Base-by-base conservation (phyloP, 2,888 invertebrate species). In the Athalia cordata region DNA sequence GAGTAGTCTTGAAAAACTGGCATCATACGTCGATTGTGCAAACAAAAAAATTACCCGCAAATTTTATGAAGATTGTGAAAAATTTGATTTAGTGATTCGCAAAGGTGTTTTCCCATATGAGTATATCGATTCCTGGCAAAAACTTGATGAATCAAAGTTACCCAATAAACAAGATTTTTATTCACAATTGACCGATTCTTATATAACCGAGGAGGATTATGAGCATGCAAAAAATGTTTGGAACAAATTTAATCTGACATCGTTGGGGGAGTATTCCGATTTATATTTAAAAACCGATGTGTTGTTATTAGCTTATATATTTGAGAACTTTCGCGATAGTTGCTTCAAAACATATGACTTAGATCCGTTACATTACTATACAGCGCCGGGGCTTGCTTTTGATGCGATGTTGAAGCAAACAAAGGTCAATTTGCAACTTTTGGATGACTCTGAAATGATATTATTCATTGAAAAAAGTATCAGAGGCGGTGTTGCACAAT, bases 371-470 rank as follows among this genome's bases (percentile, higher is more conserved):
- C 85, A 86, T 66, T 89, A 87, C 81, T 88, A 82, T 78, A 88
- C 87, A 43, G 76, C 83, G 6, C 88, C 87, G 4, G 86, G 87
- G 0, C 80, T 88, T 29, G 29, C 29, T 29, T 29, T 29, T 2
- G 29, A 29, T 29, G 29, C 29, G 29, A 29, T 29, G 29, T 29
- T 29, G 29, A 29, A 89, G 81, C 78, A 77, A 29, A 88, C 87
- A 0, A 68, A 81, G 61, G 78, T 88, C 9, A 75, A 85, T 70
- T 67, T 89, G 43, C 85, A 88, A 77, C 77, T 90, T 5, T 78
- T 89, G 49, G 86, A 85, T 1, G 87, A 90, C 78, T 80, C 86
- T n/a, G 85, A 87, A 77, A 88, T 86, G 85, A 43, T 86, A 68
- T 72, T 85, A 47, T 87, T 89, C 81, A 77, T 87, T 49, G 83